Base-by-base conservation (phyloP, 2,113 vertebrate genomes). In the Eleginops maclovinus region DNA sequence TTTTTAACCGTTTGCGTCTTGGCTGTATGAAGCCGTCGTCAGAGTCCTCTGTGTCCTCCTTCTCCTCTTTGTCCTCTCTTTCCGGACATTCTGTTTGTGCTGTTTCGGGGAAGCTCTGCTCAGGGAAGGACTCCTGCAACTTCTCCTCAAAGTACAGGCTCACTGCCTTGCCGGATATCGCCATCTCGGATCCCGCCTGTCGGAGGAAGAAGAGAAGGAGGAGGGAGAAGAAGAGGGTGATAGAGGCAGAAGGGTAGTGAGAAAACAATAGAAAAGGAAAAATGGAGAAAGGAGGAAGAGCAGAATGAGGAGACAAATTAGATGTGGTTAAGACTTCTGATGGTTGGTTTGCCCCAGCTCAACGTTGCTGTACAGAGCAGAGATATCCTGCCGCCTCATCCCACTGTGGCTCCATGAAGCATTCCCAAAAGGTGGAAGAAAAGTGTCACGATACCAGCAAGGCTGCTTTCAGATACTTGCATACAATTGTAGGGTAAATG, bases 141-240 rank as follows among this genome's bases (percentile, higher is more conserved):
- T 97, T 98, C 92, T 98, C 97, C 94, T 99, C 98, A 90, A 99
- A 99, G 95, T 95, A 96, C 80, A 97, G 89, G 75, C 96, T 95
- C 90, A 99, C 96, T 77, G 97, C 95, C 90, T 97, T 98, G 82
- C 98, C 98, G 66, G 97, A 97, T 94, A 98, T 95, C 10, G 97
- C 98, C 95, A 99, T 97, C 96, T 99, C 98, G 31, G 98, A 99
- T 93, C 98, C 97, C 88, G 92, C 96, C 98, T 99, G 96, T 11
- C 58, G 53, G 66, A 69, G 41, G 68, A 65, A 41, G 69, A 62
- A 53, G 28, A 75, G 58, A 66, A 24, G 40, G 22, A 60, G 46
- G 59, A 17, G 24, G 93, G 40, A 24, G 75, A 55, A 51, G 76
- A 65, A 41, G 62, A 66, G 69, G 41, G 64, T 17, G 60, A 81